Conservation (phyloP, 2,888 invertebrate species). For the Lacanobia oleracea region DNA sequence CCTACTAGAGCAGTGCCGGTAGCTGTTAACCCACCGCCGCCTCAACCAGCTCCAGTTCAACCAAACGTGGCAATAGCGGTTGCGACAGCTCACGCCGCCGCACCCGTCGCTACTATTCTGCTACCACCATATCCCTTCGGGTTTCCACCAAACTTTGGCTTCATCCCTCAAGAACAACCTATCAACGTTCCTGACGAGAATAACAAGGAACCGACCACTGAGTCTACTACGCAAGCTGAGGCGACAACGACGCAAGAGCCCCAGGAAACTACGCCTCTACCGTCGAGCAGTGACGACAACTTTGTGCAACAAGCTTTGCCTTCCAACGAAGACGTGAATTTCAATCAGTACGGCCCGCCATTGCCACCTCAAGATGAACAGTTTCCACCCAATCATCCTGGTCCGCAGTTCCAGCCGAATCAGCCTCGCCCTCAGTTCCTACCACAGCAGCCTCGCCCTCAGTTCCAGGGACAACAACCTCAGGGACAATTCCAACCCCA, state of each 20-base stretch:
- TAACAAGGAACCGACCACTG: slow-evolving; percentile 77
- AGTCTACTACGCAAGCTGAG: slow-evolving; percentile 74
- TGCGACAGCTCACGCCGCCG: slow-evolving; percentile 86
- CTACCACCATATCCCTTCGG: slow-evolving; percentile 87
- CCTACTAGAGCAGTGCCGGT: slow-evolving; percentile 57
- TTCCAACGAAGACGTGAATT: slow-evolving; percentile 81
- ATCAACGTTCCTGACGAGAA: slow-evolving; percentile 73
- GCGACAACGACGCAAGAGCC: slow-evolving; percentile 73
- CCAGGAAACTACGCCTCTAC: slow-evolving; percentile 78
- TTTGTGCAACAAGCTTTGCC: slow-evolving; percentile 81
- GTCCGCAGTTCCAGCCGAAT: slow-evolving; percentile 51
- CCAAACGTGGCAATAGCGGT: slow-evolving; percentile 86
- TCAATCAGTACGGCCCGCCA: slow-evolving; percentile 76
- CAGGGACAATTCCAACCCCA: slow-evolving; percentile 48
- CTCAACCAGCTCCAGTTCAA: slow-evolving; percentile 71
- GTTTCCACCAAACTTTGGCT: slow-evolving; percentile 80
- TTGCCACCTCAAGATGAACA: slow-evolving; percentile 33
- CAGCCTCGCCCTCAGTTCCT: slow-evolving; percentile 40
- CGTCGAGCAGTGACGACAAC: slow-evolving; percentile 81
- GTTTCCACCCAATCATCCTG: slow-evolving; percentile 53
- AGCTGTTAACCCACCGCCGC: slow-evolving; percentile 55
- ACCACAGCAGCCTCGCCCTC: slow-evolving; percentile 20
- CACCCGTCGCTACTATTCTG: slow-evolving; percentile 85
- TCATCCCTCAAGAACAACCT: slow-evolving; percentile 77
- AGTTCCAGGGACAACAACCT: slow-evolving; percentile 31